These are phyloP conservation scores for Nomada fabriciana DNA, from an alignment of 2,888 invertebrate genomes.

Conservation along the genomic window DNA sequence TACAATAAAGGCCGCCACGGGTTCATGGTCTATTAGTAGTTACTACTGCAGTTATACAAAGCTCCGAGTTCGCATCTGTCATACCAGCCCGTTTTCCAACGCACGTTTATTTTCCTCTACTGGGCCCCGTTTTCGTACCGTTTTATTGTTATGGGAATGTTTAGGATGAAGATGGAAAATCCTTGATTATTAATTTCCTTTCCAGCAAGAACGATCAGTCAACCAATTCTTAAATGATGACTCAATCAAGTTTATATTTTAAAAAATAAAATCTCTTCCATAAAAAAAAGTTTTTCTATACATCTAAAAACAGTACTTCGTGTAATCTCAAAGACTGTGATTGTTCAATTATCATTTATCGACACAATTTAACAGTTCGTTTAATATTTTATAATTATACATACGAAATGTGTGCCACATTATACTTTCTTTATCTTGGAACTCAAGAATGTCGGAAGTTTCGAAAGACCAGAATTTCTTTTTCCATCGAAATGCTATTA, in stretches of 20 bases:
- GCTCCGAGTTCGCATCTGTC: conserved; percentile 29
- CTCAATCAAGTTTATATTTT: too few species aligned
- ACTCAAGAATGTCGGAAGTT: conserved; percentile 51
- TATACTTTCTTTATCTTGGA: background rate
- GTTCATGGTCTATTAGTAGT: conserved; percentile 68
- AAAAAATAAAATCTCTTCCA: background rate
- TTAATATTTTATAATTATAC: too few species aligned
- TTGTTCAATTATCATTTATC: too few species aligned
- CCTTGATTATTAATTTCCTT: background rate
- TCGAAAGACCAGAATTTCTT: conserved; percentile 50
- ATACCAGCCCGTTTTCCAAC: conserved; percentile 27
- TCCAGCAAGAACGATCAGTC: background rate
- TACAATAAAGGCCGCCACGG: conserved; percentile 66
- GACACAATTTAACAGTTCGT: too few species aligned
- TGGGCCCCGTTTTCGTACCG: background rate
- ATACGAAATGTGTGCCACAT: too few species aligned
- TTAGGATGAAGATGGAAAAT: too few species aligned
- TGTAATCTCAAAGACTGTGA: too few species aligned
- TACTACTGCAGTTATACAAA: conserved; percentile 58
- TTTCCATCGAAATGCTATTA: conserved; percentile 60
- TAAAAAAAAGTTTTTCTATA: too few species aligned
- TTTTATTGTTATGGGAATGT: too few species aligned
- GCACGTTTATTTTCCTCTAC: background rate
- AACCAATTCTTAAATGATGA: background rate
- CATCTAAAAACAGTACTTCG: too few species aligned